These are phyloP conservation scores for Neuroterus valhalla DNA, from an alignment of 1,140 invertebrate genomes.

Conservation along the genomic window DNA sequence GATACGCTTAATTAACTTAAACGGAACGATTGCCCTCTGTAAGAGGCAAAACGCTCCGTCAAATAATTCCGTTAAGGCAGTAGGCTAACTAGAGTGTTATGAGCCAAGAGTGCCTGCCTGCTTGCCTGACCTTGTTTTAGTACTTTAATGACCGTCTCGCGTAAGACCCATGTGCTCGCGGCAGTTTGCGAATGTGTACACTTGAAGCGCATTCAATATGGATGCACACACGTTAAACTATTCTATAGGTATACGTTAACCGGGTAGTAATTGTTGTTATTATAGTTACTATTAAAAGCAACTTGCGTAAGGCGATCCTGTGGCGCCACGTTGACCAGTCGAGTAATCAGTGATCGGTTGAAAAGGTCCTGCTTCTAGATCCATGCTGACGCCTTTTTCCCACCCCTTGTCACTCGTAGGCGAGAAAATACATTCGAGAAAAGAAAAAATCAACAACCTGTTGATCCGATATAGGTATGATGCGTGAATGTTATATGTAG, in stretches of 20 bases:
- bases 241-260: not conserved
- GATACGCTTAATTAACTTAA: not conserved
- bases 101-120: constrained; percentile 43
- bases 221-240: not conserved
- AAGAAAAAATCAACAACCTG: constrained; percentile 51
- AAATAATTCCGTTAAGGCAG: constrained; percentile 40
- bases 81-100: constrained; percentile 41
- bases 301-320: constrained; percentile 9
- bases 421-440: constrained; percentile 19
- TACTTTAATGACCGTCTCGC: constrained; percentile 36
- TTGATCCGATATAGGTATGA: constrained; percentile 39
- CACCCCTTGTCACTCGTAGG: constrained; percentile 18
- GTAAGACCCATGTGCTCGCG: constrained; percentile 33
- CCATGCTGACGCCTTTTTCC: constrained; percentile 26
- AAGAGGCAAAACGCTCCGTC: not conserved
- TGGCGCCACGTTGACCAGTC: constrained; percentile 17
- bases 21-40: constrained; percentile 8
- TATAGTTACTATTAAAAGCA: constrained; percentile 18
- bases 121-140: constrained; percentile 48
- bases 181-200: not conserved
- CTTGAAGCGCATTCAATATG: not conserved
- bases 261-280: constrained; percentile 13
- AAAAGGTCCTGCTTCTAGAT: constrained; percentile 24
- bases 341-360: constrained; percentile 1
- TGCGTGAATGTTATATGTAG: not conserved